A percentile compares a stretch with the other conserved stretches of the same genome.
Conservation (phyloP, 1,140 invertebrate species). For the Drosophila jambulina region DNA sequence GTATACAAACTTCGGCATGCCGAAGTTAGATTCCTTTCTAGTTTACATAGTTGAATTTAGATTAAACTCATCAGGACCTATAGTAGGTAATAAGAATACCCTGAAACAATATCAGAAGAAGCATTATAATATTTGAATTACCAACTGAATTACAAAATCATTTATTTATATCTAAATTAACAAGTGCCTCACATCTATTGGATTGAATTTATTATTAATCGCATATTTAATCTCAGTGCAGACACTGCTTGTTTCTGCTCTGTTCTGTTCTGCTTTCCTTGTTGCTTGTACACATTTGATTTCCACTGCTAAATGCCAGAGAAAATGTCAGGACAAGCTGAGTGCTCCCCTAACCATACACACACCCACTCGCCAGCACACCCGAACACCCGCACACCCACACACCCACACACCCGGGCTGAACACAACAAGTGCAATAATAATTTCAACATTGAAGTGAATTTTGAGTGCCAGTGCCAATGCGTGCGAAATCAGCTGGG, state of each 20-base stretch:
- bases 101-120: too few species aligned
- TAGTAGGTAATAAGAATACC: too few species aligned
- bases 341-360: conserved; percentile 32
- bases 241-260: conserved; percentile 14
- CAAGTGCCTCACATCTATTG: not conserved
- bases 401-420: not conserved
- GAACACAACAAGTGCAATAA: conserved; percentile 72
- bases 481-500: conserved; percentile 64
- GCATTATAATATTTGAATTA: too few species aligned
- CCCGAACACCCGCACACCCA: not conserved
- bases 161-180: not conserved
- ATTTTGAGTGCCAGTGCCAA: conserved; percentile 61
- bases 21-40: too few species aligned
- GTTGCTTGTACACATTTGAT: conserved; percentile 71
- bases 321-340: conserved; percentile 65
- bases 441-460: conserved; percentile 76
- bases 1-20: too few species aligned
- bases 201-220: not conserved
- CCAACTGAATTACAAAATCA: not conserved
- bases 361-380: conserved; percentile 7
- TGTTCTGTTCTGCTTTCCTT: conserved; percentile 49
- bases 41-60: too few species aligned
- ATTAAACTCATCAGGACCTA: too few species aligned
- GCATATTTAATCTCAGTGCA: conserved; percentile 9
- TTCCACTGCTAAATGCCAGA: conserved; percentile 74